Evolutionary conservation across 2,113 vertebrate genomes (phyloP), one percentile per base, ranked within the genome.

Genomic region (Synchiropus splendidus): DNA sequence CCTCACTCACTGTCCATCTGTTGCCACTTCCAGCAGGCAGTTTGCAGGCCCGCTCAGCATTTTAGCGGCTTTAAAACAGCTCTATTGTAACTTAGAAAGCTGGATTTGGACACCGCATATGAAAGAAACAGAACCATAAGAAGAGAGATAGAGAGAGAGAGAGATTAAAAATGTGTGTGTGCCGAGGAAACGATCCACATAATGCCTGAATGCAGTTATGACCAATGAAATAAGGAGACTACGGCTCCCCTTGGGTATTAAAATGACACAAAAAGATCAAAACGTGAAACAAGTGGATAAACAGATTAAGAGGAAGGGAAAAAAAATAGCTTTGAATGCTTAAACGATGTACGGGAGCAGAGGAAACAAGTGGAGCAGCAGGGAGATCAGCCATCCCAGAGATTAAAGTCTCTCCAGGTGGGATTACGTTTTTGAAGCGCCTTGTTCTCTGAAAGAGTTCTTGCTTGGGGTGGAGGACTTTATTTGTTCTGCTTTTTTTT

Each of bases 331-430:
- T 66, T 55, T 62, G 55, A 69, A 73, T 32, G 51, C 31, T 45
- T 59, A 51, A 62, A 65, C 59, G 61, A 62, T 16, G 36, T 49
- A 36, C 36, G 16, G 10, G 1, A 27, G 34, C 15, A 12, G 30
- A 61, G 51, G 43, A 59, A 71, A 64, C 39, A 61, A 58, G 55
- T 50, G 51, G 32, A 49, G 45, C 38, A 11, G 41, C 51, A 34
- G 51, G 48, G 53, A 48, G 52, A 64, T 50, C 53, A 64, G 50
- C 43, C 43, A 49, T 51, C 40, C 16, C 36, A 43, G 36, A 68
- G 61, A 72, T 72, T 72, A 61, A 64, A 64, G 47, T 61, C 64
- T 67, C 56, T 54, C 55, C 56, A 64, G 52, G 64, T 72, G 42
- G 60, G 64, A 72, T 61, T 67, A 57, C n/a, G 50, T 48, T 51